Conservation (phyloP, 2,888 invertebrate species). For the Ophioninae sp. region DNA sequence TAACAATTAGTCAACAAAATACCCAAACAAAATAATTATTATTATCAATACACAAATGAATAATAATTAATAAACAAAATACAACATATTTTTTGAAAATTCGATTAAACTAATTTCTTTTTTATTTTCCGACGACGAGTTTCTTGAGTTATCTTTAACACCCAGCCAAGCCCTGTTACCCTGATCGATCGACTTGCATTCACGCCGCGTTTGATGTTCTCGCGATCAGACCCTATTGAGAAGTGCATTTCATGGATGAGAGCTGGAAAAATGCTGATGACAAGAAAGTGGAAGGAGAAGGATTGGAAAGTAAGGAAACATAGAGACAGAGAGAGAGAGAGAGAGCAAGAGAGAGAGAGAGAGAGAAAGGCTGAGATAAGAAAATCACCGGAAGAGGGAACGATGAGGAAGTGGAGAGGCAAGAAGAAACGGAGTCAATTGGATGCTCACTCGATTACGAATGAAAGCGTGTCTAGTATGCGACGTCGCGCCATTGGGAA, state of each 20-base stretch:
- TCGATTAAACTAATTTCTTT: no score
- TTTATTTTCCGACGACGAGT: no score
- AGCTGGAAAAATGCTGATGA: slow-evolving; percentile 16
- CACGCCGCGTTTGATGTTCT: not conserved
- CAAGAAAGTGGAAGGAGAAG: slow-evolving; percentile 33
- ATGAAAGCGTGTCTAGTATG: slow-evolving; percentile 52
- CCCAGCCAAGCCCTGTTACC: no score
- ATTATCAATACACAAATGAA: no score
- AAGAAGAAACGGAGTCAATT: slow-evolving; percentile 63
- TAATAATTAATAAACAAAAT: no score
- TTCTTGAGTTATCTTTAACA: no score
- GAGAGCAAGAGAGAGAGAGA: slow-evolving; percentile 48
- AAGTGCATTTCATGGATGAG: slow-evolving; percentile 2
- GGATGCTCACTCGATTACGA: slow-evolving; percentile 63
- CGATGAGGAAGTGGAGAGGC: slow-evolving; percentile 15
- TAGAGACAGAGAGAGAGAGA: slow-evolving; percentile 39
- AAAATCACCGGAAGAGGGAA: slow-evolving; percentile 18
- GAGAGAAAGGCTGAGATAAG: not conserved
- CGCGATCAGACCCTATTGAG: slow-evolving; percentile 29
- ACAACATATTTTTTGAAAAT: no score
- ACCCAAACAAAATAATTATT: no score
- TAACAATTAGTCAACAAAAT: no score
- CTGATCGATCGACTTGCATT: not conserved
- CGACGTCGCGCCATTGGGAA: slow-evolving; percentile 22
- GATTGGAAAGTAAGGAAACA: no score